phyloP scores from a whole-genome alignment of 2,888 invertebrate genomes.

The Dermolepida albohirtum region DNA sequence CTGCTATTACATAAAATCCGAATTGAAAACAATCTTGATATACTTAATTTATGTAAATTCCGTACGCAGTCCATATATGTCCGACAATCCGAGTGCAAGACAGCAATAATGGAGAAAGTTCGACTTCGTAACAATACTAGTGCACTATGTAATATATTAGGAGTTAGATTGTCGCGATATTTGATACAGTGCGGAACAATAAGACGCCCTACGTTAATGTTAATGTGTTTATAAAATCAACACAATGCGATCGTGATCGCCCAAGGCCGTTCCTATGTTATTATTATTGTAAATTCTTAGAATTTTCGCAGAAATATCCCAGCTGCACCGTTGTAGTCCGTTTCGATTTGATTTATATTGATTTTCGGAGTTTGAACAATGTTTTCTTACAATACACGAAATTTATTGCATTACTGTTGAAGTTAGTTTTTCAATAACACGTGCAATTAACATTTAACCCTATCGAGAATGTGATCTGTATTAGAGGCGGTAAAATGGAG shows the following conservation, averaged over 20 bases:
- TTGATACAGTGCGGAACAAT: conserved; percentile 44
- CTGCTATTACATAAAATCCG: conserved; percentile 2
- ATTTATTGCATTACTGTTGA: conserved; percentile 35
- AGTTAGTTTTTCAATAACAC: conserved; percentile 37
- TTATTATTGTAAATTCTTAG: conserved; percentile 59
- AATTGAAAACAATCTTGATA: neutral
- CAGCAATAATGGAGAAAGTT: conserved; percentile 43
- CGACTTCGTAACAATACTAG: conserved; percentile 15
- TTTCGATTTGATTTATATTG: conserved; percentile 34
- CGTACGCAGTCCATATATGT: conserved; percentile 12
- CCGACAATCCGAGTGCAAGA: conserved; percentile 22
- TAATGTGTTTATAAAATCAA: conserved; percentile 59
- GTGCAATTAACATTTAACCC: conserved; percentile 42
- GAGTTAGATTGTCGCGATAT: conserved; percentile 42
- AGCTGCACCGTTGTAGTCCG: conserved; percentile 27
- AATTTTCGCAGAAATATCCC: conserved; percentile 54
- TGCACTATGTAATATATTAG: conserved; percentile 24
- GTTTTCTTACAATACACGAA: conserved; percentile 27
- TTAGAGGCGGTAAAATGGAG: neutral
- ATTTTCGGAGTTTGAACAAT: conserved; percentile 33
- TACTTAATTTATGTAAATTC: conserved; percentile 26
- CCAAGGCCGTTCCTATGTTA: conserved; percentile 55
- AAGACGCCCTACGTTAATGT: conserved; percentile 52
- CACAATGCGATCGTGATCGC: conserved; percentile 60
- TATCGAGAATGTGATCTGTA: conserved; percentile 37